Conservation (phyloP, 2,888 invertebrate species). For the Drosophila vallismaia region DNA sequence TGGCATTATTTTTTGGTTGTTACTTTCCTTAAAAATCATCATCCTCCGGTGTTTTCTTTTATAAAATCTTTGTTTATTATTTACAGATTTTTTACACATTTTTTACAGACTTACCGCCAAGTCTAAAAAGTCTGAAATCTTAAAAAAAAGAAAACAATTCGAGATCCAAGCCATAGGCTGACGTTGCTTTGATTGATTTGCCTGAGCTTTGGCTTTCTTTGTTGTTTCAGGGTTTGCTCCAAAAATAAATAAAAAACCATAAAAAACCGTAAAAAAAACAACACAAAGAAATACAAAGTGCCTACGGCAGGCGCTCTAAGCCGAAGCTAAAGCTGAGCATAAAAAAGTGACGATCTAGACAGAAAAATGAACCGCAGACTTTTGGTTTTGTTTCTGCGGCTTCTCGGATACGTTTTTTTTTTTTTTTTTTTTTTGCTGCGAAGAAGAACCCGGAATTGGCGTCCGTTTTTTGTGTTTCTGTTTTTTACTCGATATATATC, state of each 20-base stretch:
- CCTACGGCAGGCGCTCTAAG: constrained; percentile 63
- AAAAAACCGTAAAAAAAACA: constrained; percentile 64
- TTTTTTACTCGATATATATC: constrained; percentile 15
- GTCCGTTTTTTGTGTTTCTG: constrained; percentile 44
- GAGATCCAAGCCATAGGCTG: constrained; percentile 6
- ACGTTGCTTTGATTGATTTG: constrained; percentile 76
- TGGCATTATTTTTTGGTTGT: too few relatives aligned
- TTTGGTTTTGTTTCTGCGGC: constrained; percentile 32
- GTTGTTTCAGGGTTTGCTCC: constrained; percentile 33
- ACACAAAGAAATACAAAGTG: constrained; percentile 64
- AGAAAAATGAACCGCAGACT: constrained; percentile 69
- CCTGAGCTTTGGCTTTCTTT: constrained; percentile 38
- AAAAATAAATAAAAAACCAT: constrained; percentile 12
- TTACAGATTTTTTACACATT: too few relatives aligned
- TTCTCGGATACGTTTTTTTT: constrained; percentile 27
- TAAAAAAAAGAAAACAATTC: background rate
- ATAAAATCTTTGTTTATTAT: too few relatives aligned
- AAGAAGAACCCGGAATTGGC: constrained; percentile 78
- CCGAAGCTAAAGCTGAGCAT: constrained; percentile 25
- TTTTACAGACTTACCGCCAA: too few relatives aligned
- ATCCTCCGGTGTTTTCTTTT: too few relatives aligned
- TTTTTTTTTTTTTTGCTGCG: constrained; percentile 33
- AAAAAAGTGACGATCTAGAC: constrained; percentile 74
- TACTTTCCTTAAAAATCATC: too few relatives aligned
- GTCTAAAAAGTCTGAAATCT: background rate